Evolutionary conservation across 2,113 vertebrate genomes (phyloP).

Genomic region (Jacana jacana): DNA sequence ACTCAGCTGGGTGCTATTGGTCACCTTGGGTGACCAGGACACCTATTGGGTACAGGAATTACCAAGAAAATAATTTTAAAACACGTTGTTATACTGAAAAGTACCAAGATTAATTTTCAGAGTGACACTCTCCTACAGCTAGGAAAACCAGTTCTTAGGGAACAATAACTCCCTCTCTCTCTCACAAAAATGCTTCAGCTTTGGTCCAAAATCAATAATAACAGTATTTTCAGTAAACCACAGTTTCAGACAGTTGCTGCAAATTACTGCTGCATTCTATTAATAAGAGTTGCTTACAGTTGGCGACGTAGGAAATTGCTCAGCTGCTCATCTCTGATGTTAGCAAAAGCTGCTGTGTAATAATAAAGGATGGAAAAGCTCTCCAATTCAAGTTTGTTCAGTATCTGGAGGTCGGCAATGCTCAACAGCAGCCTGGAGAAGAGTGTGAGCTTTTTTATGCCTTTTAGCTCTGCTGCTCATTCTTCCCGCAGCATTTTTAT

Average conservation of each 20-base stretch:
- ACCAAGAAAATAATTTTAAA: conserved; percentile 7
- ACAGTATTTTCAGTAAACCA: conserved; percentile 28
- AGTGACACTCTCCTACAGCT: not conserved
- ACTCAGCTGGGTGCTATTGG: not conserved
- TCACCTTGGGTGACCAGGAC: no score
- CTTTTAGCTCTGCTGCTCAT: conserved; percentile 27
- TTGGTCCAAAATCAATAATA: conserved; percentile 50
- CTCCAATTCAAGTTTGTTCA: not conserved
- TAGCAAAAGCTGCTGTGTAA: conserved; percentile 4
- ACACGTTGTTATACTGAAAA: not conserved
- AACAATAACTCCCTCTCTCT: not conserved
- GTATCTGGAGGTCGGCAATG: not conserved
- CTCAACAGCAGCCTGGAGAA: not conserved
- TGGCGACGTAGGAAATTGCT: not conserved
- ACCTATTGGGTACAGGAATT: not conserved
- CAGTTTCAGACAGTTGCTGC: not conserved
- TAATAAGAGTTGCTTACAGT: conserved; percentile 36
- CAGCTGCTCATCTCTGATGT: not conserved
- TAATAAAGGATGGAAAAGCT: not conserved
- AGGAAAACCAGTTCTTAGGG: conserved; percentile 1
- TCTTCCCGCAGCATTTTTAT: not conserved
- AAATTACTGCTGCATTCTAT: conserved; percentile 3
- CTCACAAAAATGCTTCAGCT: conserved; percentile 24
- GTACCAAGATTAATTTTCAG: conserved; percentile 1
- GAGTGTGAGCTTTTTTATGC: not conserved